Conservation (phyloP, 2,888 invertebrate genomes). For the Sthenelais limicola region DNA sequence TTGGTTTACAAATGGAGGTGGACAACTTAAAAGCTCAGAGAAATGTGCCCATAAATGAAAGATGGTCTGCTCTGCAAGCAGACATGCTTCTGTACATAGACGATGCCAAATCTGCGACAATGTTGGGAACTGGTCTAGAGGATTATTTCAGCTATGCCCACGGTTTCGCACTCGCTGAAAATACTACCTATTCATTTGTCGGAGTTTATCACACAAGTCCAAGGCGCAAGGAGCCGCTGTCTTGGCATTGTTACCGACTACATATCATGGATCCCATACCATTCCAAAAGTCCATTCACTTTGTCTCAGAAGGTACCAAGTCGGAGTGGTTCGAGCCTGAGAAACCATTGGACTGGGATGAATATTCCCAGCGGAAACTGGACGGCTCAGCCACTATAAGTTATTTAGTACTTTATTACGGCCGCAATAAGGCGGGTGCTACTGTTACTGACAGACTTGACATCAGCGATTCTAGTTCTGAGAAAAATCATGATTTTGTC, state of each 20-base stretch:
- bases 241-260: slow-evolving; percentile 54
- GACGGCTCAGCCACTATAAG: slow-evolving; percentile 34
- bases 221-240: slow-evolving; percentile 44
- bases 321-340: slow-evolving; percentile 18
- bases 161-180: slow-evolving; percentile 53
- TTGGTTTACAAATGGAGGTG: slow-evolving; percentile 50
- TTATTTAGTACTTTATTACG: slow-evolving; percentile 50
- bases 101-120: slow-evolving; percentile 42
- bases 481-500: slow-evolving; percentile 40
- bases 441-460: not conserved
- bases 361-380: slow-evolving; percentile 23
- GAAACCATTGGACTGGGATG: slow-evolving; percentile 33
- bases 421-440: slow-evolving; percentile 19
- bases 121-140: slow-evolving; percentile 53
- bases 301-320: slow-evolving; percentile 52
- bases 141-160: slow-evolving; percentile 57
- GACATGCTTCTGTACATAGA: slow-evolving; percentile 51
- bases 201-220: slow-evolving; percentile 50
- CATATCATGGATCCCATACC: slow-evolving; percentile 54
- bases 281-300: slow-evolving; percentile 48
- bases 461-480: slow-evolving; percentile 42
- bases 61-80: slow-evolving; percentile 54
- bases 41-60: slow-evolving; percentile 43
- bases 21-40: slow-evolving; percentile 49
- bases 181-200: slow-evolving; percentile 53